These are phyloP conservation scores for Drosophila setifemur DNA, from an alignment of 1,140 invertebrate species.

Conservation along the genomic window DNA sequence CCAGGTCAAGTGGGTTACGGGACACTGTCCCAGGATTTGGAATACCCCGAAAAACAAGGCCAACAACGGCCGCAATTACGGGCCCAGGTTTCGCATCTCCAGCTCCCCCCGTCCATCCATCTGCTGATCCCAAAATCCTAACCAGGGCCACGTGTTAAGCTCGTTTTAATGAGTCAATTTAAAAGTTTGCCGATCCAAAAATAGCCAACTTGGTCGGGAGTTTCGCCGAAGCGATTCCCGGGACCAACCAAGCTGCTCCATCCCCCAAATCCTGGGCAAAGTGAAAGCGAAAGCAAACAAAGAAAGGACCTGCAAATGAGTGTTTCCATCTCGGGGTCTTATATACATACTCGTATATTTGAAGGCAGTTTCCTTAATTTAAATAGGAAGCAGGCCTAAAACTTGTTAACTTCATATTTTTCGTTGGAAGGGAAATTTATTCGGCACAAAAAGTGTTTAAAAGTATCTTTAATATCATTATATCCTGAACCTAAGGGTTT, in stretches of 20 bases:
- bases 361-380: too few species aligned
- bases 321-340: background rate
- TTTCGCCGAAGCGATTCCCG: background rate
- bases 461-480: too few species aligned
- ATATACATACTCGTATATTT: too few species aligned
- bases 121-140: conserved; percentile 6
- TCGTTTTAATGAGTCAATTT: conserved; percentile 57
- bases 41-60: background rate
- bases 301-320: conserved; percentile 1
- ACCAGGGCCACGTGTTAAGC: conserved; percentile 46
- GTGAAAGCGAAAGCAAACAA: conserved; percentile 21
- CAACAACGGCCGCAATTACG: conserved; percentile 3
- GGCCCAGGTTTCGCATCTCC: background rate
- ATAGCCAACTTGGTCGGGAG: conserved; percentile 7
- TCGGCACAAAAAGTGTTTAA: too few species aligned
- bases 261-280: background rate
- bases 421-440: too few species aligned
- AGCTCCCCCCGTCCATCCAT: background rate
- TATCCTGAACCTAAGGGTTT: too few species aligned
- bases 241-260: too few species aligned
- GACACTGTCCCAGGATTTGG: background rate
- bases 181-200: conserved; percentile 40
- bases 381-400: too few species aligned
- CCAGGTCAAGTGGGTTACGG: conserved; percentile 1
- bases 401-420: too few species aligned